Evolutionary conservation across 2,888 invertebrate species (phyloP), one percentile per base, ranked within the genome.

Genomic region (Cosmorhoe ocellata): DNA sequence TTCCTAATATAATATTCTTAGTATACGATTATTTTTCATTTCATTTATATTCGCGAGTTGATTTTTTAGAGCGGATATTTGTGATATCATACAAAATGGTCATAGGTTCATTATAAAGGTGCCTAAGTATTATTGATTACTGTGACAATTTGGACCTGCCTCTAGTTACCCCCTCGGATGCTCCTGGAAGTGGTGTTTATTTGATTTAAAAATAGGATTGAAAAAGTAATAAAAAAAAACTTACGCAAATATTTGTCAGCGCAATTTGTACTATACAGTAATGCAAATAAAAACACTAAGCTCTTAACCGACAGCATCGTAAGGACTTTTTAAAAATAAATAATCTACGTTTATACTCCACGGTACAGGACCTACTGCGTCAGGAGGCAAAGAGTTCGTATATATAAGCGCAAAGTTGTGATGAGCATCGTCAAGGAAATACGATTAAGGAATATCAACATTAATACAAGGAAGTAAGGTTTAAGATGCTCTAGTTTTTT

Each of bases 351-450:
- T 69, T 69, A 67, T 62, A 59, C 67, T 64, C 70, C 64, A 76
- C 69, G 69, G 80, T 71, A 71, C 67, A 60, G 65, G 71, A 73
- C 69, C 65, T 66, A 84, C 84, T 84, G 84, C 70, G 71, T 45
- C 26, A 59, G 52, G 49, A 54, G 47, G 56, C 64, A 57, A 61
- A 57, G 52, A 53, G 66, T 55, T 47, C 68, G 67, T 66, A 53
- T 81, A 83, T 84, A 78, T 84, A 84, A 79, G 74, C 69, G 52
- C 54, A 61, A 60, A 61, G 33, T 63, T 56, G 61, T 61, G 55
- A n/a, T 8, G 13, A 18, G 9, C 30, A 13, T 18, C 10, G 12
- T 32, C 24, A 10, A 8, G 5, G 2, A 14, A 26, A 18, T 12
- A 2, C 9, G 7, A 9, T 27, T 32, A 11, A 13, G 47, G 13